Percentiles rank a stretch among this genome's conserved stretches.
These are phyloP conservation scores for Excalfactoria chinensis DNA, from an alignment of 2,113 vertebrate species.

Conservation along the genomic window DNA sequence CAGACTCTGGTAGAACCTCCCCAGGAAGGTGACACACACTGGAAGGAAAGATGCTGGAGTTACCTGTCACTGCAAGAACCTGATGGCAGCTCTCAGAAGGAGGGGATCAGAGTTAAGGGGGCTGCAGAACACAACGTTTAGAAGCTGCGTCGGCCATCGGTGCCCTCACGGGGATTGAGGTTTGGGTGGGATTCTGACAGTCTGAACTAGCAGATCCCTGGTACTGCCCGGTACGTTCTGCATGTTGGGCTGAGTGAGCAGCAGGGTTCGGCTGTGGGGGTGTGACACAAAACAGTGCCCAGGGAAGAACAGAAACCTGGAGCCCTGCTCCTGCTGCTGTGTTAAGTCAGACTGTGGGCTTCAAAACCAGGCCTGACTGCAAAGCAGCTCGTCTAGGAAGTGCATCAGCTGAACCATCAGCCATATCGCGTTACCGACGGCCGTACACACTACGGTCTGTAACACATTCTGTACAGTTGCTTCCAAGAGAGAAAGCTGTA, in stretches of 20 bases:
- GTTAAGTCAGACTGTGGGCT: neutral
- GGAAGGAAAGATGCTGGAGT: conserved; percentile 61
- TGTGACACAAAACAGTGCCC: neutral
- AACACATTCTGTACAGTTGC: neutral
- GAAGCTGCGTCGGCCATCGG: neutral
- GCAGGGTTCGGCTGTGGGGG: neutral
- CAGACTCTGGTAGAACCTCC: conserved; percentile 90
- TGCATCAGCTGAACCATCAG: neutral
- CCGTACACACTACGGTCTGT: too few relatives aligned
- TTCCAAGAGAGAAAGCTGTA: neutral
- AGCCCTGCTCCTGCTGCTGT: neutral
- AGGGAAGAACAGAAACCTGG: neutral
- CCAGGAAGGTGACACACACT: conserved; percentile 94
- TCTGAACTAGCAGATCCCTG: neutral
- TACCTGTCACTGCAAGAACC: neutral
- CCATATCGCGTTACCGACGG: neutral
- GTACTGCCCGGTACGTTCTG: neutral
- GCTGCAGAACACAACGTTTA: neutral
- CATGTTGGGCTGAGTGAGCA: neutral
- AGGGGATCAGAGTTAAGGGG: neutral
- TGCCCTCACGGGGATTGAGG: neutral
- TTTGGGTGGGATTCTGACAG: neutral
- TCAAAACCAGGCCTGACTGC: neutral
- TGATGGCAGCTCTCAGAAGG: neutral
- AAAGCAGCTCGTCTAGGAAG: neutral